Conservation (phyloP, 2,888 invertebrate genomes). For the Drosophila kokeensis region DNA sequence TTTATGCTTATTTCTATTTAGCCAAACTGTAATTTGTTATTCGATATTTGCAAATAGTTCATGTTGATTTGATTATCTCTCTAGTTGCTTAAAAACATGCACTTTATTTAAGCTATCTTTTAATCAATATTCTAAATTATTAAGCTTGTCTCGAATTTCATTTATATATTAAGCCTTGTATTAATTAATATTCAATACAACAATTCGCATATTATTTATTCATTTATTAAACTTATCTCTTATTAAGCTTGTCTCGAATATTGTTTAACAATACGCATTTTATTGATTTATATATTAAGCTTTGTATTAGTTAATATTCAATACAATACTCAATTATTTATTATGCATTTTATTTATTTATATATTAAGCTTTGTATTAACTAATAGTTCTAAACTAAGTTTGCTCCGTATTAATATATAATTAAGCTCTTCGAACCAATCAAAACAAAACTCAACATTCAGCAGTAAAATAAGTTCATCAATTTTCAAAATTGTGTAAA, state of each 20-base stretch:
- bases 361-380: not conserved
- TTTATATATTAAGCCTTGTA: slow-evolving; percentile 1
- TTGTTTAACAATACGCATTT: too few species aligned
- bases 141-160: not conserved
- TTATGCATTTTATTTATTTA: slow-evolving; percentile 1
- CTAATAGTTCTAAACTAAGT: not conserved
- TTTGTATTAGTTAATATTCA: not conserved
- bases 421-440: not conserved
- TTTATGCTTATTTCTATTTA: slow-evolving; percentile 53
- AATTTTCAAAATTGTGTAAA: slow-evolving; percentile 4
- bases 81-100: not conserved
- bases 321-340: not conserved
- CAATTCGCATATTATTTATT: not conserved
- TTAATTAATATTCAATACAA: not conserved
- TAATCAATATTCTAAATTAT: not conserved
- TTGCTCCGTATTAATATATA: not conserved
- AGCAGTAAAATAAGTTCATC: slow-evolving; percentile 1
- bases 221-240: not conserved
- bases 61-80: not conserved
- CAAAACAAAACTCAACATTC: not conserved
- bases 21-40: slow-evolving; percentile 55
- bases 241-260: too few species aligned
- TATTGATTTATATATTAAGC: not conserved
- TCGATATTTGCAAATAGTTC: slow-evolving; percentile 25
- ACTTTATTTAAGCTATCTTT: not conserved